Base-by-base conservation (phyloP, 2,113 vertebrate genomes). In the Nyctereutes procyonoides region DNA sequence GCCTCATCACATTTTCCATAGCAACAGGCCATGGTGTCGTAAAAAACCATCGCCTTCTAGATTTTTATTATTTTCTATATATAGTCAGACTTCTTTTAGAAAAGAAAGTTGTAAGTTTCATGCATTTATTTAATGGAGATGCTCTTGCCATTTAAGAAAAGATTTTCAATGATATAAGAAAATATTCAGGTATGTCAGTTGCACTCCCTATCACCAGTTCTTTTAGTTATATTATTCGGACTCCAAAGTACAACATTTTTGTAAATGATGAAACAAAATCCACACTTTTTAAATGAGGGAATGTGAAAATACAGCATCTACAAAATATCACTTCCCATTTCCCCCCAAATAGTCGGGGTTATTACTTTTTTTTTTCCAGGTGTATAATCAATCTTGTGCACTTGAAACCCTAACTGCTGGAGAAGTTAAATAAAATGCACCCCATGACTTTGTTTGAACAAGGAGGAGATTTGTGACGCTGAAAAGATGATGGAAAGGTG, bases 51-150 rank as follows among this genome's bases (percentile, higher is more conserved):
- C 5, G 79, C 56, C 63, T 35, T 65, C 16, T 28, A 69, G 74
- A 60, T 26, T 91, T 95, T 91, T 80, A 65, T 83, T 90, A 85
- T 90, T 94, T 74, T 81, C 16, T 79, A 7, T 22, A 12, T 60
- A 6, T 11, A 73, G 26, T 53, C 73, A 43, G 63, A 48, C 80
- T 88, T 73, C 73, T 92, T 81, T 96, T 65, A 79, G 32, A 88
- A 96, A 88, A 79, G 32, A 88, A 96, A 88, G 30, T 63, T 73
- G 6, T 67, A 24, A 86, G 79, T 97, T 96, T 92, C 17, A 77
- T 32, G 15, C 32, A 62, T 63, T 77, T 76, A 53, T 55, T 60
- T 82, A 83, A 77, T 81, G 13, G 51, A 93, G 51, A 86, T 26
- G 8, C 9, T 83, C 28, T 79, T 90, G n/a, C 8, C 63, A 58